Evolutionary conservation across 1,140 invertebrate genomes (phyloP).

Genomic region (Coelopa frigida): DNA sequence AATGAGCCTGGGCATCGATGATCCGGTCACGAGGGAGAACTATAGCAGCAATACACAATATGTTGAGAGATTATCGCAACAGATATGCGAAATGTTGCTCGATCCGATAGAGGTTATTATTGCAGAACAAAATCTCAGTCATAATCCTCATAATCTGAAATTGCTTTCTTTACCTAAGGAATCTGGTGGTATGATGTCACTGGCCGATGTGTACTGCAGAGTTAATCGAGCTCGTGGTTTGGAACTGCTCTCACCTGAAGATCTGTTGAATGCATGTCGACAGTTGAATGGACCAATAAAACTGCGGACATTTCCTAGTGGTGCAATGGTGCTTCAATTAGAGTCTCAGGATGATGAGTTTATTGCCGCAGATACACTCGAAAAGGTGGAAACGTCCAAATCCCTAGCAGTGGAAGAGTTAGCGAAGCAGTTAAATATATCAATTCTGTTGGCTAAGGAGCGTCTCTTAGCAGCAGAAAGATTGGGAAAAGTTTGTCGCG

Average conservation of each 20-base stretch:
- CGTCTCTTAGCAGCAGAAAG: slow-evolving; percentile 76
- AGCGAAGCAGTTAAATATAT: slow-evolving; percentile 70
- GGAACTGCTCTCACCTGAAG: slow-evolving; percentile 88
- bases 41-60: slow-evolving; percentile 84
- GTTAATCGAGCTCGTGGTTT: slow-evolving; percentile 85
- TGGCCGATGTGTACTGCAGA: slow-evolving; percentile 94
- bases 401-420: slow-evolving; percentile 80
- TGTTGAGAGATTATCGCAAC: slow-evolving; percentile 76
- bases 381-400: slow-evolving; percentile 65
- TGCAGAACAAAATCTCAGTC: neutral
- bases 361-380: slow-evolving; percentile 62
- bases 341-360: slow-evolving; percentile 69
- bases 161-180: slow-evolving; percentile 53
- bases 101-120: slow-evolving; percentile 77
- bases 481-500: slow-evolving; percentile 77
- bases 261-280: slow-evolving; percentile 85
- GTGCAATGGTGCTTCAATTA: slow-evolving; percentile 82
- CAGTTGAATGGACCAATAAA: slow-evolving; percentile 67
- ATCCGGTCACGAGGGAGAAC: slow-evolving; percentile 89
- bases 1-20: slow-evolving; percentile 92
- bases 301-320: slow-evolving; percentile 79
- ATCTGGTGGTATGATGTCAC: slow-evolving; percentile 90
- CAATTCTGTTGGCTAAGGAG: slow-evolving; percentile 84
- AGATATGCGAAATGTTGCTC: slow-evolving; percentile 76
- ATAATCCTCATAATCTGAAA: neutral